A percentile compares a stretch with the other conserved stretches of the same genome.
Evolutionary conservation across 30 jellyfish, hydroid and myxozoan species (phyloP).

Genomic region (Hydra vulgaris): DNA sequence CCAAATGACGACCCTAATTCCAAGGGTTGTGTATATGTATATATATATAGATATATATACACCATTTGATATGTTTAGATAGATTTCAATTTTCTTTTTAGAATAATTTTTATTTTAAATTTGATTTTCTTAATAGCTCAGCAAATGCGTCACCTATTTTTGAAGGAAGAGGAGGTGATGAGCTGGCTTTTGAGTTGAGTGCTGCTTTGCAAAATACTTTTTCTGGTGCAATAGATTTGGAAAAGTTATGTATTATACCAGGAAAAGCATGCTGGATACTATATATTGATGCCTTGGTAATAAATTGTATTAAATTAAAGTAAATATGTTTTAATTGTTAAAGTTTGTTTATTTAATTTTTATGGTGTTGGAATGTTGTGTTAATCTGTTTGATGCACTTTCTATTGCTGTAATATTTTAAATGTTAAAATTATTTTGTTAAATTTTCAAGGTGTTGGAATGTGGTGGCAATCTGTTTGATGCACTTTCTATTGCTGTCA

Average conservation of each 20-base stretch:
- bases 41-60: too few relatives aligned
- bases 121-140: conserved; percentile 31
- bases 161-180: conserved; percentile 77
- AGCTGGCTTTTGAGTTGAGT: conserved; percentile 44
- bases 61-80: too few relatives aligned
- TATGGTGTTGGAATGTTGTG: conserved; percentile 41
- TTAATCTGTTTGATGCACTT: conserved; percentile 64
- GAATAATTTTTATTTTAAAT: neutral
- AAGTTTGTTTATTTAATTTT: neutral
- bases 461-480: conserved; percentile 84
- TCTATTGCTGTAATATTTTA: conserved; percentile 67
- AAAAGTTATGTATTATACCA: conserved; percentile 52
- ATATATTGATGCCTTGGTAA: conserved; percentile 68
- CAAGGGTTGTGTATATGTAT: too few relatives aligned
- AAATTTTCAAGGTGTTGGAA: conserved; percentile 40
- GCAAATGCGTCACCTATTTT: conserved; percentile 87
- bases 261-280: conserved; percentile 81
- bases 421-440: neutral
- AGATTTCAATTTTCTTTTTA: neutral
- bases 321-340: neutral
- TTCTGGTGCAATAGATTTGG: conserved; percentile 30
- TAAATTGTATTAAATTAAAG: too few relatives aligned
- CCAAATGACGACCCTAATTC: too few relatives aligned
- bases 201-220: conserved; percentile 36
- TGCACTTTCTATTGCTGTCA: conserved; percentile 60